Evolutionary conservation across 2,888 invertebrate genomes (phyloP).

Genomic region (Philereme vetulata): DNA sequence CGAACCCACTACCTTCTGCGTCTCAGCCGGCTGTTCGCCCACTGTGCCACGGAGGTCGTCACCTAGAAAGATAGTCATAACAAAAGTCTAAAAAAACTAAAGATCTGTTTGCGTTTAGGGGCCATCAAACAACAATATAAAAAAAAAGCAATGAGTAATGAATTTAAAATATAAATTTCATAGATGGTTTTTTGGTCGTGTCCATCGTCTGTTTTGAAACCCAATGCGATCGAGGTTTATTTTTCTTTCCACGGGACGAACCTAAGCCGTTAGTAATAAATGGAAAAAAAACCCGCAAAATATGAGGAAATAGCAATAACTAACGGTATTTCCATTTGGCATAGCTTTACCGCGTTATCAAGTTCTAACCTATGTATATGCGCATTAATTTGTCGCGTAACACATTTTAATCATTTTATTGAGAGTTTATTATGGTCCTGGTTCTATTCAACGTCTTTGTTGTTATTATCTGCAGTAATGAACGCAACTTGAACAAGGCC

Average conservation of each 20-base stretch:
- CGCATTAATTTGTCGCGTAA: slow-evolving; percentile 24
- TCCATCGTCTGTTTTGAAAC: neutral
- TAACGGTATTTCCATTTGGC: slow-evolving; percentile 43
- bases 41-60: no score
- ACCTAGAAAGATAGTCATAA: no score
- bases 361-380: slow-evolving; percentile 42
- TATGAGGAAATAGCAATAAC: slow-evolving; percentile 37
- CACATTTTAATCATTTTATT: slow-evolving; percentile 42
- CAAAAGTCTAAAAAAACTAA: no score
- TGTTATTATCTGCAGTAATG: slow-evolving; percentile 22
- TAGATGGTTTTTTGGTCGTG: neutral
- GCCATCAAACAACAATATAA: neutral
- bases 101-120: no score
- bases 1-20: no score
- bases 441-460: slow-evolving; percentile 24
- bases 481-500: slow-evolving; percentile 25
- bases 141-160: neutral
- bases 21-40: no score
- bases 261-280: slow-evolving; percentile 9
- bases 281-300: slow-evolving; percentile 6
- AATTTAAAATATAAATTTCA: neutral
- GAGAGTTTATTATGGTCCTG: slow-evolving; percentile 18
- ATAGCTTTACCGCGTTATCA: slow-evolving; percentile 41
- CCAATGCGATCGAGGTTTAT: neutral
- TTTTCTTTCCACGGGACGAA: neutral